Base-by-base conservation (phyloP, 64 coral and sea anemone species). In the Acropora tenuis region DNA sequence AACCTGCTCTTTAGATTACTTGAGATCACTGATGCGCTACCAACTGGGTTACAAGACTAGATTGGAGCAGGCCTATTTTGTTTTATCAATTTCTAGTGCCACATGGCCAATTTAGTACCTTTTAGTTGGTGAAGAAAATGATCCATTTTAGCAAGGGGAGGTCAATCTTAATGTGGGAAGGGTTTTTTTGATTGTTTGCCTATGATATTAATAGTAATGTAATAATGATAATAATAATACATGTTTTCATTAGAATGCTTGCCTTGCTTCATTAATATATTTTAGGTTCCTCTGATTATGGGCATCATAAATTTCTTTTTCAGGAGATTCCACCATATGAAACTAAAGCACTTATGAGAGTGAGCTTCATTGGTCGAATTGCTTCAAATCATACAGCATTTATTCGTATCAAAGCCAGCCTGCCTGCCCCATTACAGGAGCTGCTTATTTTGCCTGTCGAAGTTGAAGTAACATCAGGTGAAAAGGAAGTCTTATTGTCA, bases 361-460 rank as follows among this genome's bases (percentile, higher is more conserved):
- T 96, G 40, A 99, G 94, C 93, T 99, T 99, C 73, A 87, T 76
- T 72, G 91, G 94, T 58, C 88, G 89, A 45, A 83, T 92, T 43
- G 91, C 97, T 30, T 94, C 90, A 89, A 99, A 99, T 59, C 94
- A 99, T 80, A 99, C 97, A 87, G 91, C 97, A 0, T 99, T 96
- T 30, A 92, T 99, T 90, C 91, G 97, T n/a, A 99, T 99, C 73
- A 95, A 95, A 80, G 89, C 97, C 7, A 99, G 91, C 11, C 90
- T 87, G 67, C 91, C 94, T 78, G 84, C 91, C 46, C 88, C 94
- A 58, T 57, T 19, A 41, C 88, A 93, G 30, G 90, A 99, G 80
- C 88, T 99, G 43, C 87, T 99, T 85, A 99, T 99, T 87, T 91
- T 99, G 86, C 97, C 97, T 79, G 91, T 99, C 53, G 97, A 99